A percentile compares a stretch with the other conserved stretches of the same genome.
Evolutionary conservation across 2,888 invertebrate species (phyloP).

Genomic region (Trachelus troglodyta): DNA sequence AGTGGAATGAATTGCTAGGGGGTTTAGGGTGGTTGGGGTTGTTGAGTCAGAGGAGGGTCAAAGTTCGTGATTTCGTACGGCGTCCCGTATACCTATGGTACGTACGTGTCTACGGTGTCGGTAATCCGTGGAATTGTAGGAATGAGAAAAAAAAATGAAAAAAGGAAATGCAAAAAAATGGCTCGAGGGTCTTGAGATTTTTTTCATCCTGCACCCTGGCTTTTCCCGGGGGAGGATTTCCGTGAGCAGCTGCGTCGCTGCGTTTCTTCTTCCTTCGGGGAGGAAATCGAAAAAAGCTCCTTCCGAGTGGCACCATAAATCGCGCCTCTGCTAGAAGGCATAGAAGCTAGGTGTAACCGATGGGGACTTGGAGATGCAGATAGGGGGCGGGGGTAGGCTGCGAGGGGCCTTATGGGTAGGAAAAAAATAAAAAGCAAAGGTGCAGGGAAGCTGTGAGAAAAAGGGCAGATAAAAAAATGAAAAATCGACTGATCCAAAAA

Average conservation of each 20-base stretch:
- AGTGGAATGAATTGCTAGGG: not conserved
- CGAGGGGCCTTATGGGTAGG: not conserved
- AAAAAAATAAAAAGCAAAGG: not conserved
- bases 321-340: not conserved
- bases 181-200: not conserved
- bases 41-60: constrained; percentile 9
- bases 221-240: not conserved
- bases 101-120: constrained; percentile 15
- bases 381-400: not conserved
- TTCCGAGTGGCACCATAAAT: not conserved
- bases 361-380: not conserved
- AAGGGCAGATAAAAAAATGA: constrained; percentile 12
- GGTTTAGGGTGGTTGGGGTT: not conserved
- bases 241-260: not conserved
- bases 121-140: constrained; percentile 23
- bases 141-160: constrained; percentile 13
- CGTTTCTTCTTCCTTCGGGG: not conserved
- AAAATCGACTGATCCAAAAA: not conserved
- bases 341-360: not conserved
- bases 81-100: not conserved
- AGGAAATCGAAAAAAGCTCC: not conserved
- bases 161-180: not conserved
- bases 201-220: not conserved
- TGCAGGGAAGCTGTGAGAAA: constrained; percentile 3
- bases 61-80: constrained; percentile 17